Evolutionary conservation across 2,797 vertebrate species (phyloP).

Genomic region (Thalassophryne amazonica): DNA sequence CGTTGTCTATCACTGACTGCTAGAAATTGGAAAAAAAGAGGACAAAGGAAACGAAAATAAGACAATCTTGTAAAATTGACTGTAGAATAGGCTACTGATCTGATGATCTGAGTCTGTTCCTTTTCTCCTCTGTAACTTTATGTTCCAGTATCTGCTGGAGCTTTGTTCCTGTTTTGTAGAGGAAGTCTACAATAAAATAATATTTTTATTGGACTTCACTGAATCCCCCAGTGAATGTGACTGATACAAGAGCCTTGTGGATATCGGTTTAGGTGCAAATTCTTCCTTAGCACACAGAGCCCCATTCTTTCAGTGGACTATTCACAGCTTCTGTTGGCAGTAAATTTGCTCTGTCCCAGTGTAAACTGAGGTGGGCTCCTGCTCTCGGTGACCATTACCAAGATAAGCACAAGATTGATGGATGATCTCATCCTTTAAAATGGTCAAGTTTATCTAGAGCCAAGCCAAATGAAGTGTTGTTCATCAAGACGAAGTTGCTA

Average conservation of each 20-base stretch:
- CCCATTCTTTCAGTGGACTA: too few species aligned
- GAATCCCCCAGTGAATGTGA: conserved; percentile 28
- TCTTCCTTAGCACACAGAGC: too few species aligned
- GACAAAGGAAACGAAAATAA: neutral
- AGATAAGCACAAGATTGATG: too few species aligned
- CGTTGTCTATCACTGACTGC: conserved; percentile 4
- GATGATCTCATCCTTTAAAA: too few species aligned
- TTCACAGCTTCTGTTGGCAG: too few species aligned
- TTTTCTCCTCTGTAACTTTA: conserved; percentile 3
- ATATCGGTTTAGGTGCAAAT: conserved; percentile 35
- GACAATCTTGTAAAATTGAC: conserved; percentile 32
- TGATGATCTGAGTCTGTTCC: conserved; percentile 21
- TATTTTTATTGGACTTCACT: conserved; percentile 8
- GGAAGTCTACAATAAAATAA: conserved; percentile 23
- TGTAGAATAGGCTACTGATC: conserved; percentile 58
- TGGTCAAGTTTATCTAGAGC: too few species aligned
- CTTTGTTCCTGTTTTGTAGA: conserved; percentile 10
- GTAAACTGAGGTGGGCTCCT: too few species aligned
- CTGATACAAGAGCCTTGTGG: conserved; percentile 9
- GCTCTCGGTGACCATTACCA: too few species aligned
- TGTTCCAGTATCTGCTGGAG: conserved; percentile 12
- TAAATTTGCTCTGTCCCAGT: too few species aligned
- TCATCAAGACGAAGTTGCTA: too few species aligned
- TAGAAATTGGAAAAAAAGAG: conserved; percentile 7
- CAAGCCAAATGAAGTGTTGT: too few species aligned